A percentile compares a stretch with the other conserved stretches of the same genome.
Evolutionary conservation across 2,113 vertebrate species (phyloP).

Genomic region (Rhombomys opimus): DNA sequence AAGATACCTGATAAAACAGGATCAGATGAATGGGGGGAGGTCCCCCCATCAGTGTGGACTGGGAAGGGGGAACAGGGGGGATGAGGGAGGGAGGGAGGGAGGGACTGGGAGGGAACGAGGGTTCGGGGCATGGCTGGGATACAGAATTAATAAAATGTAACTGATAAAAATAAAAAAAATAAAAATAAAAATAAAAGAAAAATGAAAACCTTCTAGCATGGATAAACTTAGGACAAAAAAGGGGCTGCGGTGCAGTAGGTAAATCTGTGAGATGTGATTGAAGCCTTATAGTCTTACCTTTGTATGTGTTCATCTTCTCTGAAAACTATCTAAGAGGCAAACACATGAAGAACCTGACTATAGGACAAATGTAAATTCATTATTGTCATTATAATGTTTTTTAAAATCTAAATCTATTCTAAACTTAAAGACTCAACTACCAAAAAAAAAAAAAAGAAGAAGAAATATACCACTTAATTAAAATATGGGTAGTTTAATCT

Average conservation of each 20-base stretch:
- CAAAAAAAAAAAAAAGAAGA: neutral
- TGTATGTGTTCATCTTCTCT: neutral
- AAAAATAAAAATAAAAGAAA: too few relatives aligned
- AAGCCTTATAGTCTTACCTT: neutral
- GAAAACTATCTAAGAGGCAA: neutral
- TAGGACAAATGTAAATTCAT: neutral
- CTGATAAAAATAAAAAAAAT: too few relatives aligned
- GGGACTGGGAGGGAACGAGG: too few relatives aligned
- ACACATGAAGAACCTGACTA: neutral
- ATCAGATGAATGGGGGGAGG: too few relatives aligned
- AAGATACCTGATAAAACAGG: too few relatives aligned
- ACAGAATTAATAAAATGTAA: too few relatives aligned
- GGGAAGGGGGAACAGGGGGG: too few relatives aligned
- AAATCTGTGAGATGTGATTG: neutral
- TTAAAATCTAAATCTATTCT: neutral
- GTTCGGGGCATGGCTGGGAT: too few relatives aligned
- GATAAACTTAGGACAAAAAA: neutral
- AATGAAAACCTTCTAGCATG: neutral
- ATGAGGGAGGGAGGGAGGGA: too few relatives aligned
- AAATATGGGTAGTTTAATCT: neutral
- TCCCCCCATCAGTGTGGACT: too few relatives aligned
- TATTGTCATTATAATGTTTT: neutral
- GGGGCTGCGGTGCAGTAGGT: fast-evolving
- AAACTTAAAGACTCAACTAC: constrained; percentile 5
- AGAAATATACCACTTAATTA: neutral